Conservation (phyloP, 2,888 invertebrate species). For the Lapara coniferarum region DNA sequence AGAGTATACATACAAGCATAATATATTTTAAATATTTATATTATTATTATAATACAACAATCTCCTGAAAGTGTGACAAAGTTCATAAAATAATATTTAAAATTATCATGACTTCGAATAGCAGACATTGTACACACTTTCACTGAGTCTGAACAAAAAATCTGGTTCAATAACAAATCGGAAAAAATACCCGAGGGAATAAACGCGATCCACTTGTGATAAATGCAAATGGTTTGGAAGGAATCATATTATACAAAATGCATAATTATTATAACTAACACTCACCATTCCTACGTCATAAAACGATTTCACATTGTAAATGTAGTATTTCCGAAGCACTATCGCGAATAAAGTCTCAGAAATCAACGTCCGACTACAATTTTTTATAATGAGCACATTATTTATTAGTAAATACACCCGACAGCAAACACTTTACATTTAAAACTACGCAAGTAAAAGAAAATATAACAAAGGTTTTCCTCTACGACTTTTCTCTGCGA, state of each 20-base stretch:
- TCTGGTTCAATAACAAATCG: constrained; percentile 32
- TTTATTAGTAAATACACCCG: constrained; percentile 20
- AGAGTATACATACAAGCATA: no score
- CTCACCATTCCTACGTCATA: constrained; percentile 59
- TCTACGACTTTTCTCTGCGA: constrained; percentile 32
- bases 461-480: constrained; percentile 41
- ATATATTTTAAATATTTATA: background rate
- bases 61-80: background rate
- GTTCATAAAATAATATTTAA: background rate
- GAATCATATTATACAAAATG: constrained; percentile 1
- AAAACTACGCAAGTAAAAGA: constrained; percentile 29
- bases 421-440: constrained; percentile 26
- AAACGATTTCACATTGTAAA: constrained; percentile 64
- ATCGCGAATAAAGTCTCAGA: constrained; percentile 22
- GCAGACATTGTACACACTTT: constrained; percentile 31
- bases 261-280: constrained; percentile 35
- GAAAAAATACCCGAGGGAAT: constrained; percentile 24
- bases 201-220: background rate
- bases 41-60: background rate
- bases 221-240: constrained; percentile 8
- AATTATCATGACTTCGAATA: background rate
- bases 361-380: constrained; percentile 9
- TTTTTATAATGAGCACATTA: constrained; percentile 26
- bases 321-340: constrained; percentile 38
- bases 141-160: constrained; percentile 32